A percentile compares a stretch with the other conserved stretches of the same genome.
phyloP scores from a whole-genome alignment of 2,888 invertebrate genomes.

The Tetanocera ferruginea region DNA sequence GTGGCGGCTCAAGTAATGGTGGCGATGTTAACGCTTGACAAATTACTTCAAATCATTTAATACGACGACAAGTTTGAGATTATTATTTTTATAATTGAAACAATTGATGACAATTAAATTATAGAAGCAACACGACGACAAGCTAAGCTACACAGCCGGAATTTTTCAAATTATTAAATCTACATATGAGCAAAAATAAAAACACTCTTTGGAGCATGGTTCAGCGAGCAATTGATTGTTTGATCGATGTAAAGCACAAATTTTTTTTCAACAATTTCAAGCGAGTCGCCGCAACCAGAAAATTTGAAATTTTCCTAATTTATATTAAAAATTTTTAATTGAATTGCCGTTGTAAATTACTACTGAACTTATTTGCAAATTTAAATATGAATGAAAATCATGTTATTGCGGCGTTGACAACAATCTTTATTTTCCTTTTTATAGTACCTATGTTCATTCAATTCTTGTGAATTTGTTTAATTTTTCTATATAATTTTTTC shows the following conservation, averaged over 20 bases:
- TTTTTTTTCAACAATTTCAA: background rate
- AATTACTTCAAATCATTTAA: conserved; percentile 53
- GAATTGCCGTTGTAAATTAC: background rate
- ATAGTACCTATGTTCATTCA: background rate
- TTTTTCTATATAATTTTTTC: background rate
- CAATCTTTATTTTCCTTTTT: background rate
- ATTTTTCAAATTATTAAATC: background rate
- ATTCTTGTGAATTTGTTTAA: background rate
- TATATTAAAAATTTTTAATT: background rate
- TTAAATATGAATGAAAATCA: background rate
- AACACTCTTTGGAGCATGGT: background rate
- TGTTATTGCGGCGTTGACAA: background rate
- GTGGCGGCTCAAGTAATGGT: conserved; percentile 49
- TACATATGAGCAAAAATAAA: conserved; percentile 9
- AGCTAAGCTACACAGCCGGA: background rate
- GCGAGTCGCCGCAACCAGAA: background rate
- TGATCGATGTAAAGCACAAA: background rate
- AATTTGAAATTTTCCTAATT: conserved; percentile 19
- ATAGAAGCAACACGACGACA: background rate
- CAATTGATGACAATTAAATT: conserved; percentile 23
- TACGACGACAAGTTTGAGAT: conserved; percentile 68
- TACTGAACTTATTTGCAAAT: background rate
- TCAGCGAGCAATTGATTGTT: conserved; percentile 3
- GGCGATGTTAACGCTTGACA: conserved; percentile 61
- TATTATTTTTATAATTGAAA: conserved; percentile 48